These are phyloP conservation scores for Intellagama lesueurii DNA, from an alignment of 2,797 vertebrate genomes.

Conservation along the genomic window DNA sequence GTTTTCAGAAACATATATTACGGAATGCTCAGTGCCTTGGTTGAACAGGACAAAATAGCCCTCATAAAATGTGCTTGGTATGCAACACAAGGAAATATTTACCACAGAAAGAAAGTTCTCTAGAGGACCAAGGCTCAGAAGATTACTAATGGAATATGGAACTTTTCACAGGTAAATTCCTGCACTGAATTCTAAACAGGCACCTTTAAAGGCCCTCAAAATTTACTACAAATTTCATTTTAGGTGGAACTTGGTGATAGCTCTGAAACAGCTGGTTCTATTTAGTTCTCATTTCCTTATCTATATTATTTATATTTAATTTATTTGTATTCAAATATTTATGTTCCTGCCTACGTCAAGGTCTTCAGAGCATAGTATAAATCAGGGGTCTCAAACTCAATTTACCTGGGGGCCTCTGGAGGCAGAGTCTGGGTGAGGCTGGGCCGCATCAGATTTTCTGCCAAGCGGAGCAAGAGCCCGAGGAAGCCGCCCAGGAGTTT, in stretches of 20 bases:
- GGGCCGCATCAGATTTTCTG: too few species aligned
- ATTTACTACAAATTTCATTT: constrained; percentile 1
- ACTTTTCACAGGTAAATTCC: constrained; percentile 46
- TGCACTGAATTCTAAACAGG: constrained; percentile 50
- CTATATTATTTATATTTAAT: not conserved
- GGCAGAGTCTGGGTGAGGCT: too few species aligned
- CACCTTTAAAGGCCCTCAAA: constrained; percentile 35
- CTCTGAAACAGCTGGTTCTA: not conserved
- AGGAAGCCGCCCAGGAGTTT: too few species aligned
- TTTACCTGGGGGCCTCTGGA: too few species aligned
- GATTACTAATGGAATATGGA: constrained; percentile 57
- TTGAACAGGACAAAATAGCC: constrained; percentile 55
- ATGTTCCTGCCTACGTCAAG: not conserved
- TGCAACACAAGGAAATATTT: constrained; percentile 50
- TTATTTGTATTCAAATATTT: not conserved
- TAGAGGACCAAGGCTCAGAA: constrained; percentile 57
- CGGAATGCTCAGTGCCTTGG: constrained; percentile 48
- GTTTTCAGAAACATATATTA: constrained; percentile 66
- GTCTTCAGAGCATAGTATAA: not conserved
- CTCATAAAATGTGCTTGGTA: constrained; percentile 61
- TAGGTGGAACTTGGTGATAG: not conserved
- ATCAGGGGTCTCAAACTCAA: too few species aligned
- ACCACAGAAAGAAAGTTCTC: constrained; percentile 53
- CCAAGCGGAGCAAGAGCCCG: too few species aligned
- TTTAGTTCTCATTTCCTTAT: not conserved